Evolutionary conservation across 2,113 vertebrate genomes (phyloP), one percentile per base, ranked within the genome.

Genomic region (Sialia sialis): DNA sequence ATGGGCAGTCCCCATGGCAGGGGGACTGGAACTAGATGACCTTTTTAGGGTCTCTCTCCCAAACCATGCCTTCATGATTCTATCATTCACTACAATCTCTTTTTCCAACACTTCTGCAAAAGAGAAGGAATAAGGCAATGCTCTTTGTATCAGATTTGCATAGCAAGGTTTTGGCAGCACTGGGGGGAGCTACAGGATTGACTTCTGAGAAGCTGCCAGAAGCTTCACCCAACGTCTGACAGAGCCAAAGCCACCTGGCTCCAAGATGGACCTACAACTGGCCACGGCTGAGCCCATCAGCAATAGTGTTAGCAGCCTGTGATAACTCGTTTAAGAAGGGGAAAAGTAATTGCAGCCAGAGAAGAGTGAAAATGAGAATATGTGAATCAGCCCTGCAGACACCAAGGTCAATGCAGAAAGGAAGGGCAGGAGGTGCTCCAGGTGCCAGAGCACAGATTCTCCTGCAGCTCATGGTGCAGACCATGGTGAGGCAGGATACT

Each of bases 241-340:
- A 69, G 30, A 76, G 39, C 17, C 55, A 48, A 41, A 13, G 25
- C 25, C 48, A 89, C 30, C 30, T 15, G 54, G 30, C 78, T 83
- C 25, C 39, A 62, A 36, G 22, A 41, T 4, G 13, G n/a, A 67
- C 39, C 29, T 30, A 7, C 20, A 39, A 60, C 29, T 34, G 25
- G 29, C 69, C 46, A 41, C 10, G 62, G 62, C 62, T 52, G 48
- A 60, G 39, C 14, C 44, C 62, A 60, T 7, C 29, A 41, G 34
- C 0, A 0, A 68, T 0, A 0, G 11, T 60, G 29, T 67, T 0
- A 59, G 34, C n/a, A 60, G 11, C 46, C 44, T 82, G 23, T 25
- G 62, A 4, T 19, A 62, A 26, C 25, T 34, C 32, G 30, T 13
- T 39, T 60, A 46, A 39, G 41, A 63, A 36, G 6, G 16, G 20